Conservation (phyloP, 2,888 invertebrate species). For the Nomada fabriciana region DNA sequence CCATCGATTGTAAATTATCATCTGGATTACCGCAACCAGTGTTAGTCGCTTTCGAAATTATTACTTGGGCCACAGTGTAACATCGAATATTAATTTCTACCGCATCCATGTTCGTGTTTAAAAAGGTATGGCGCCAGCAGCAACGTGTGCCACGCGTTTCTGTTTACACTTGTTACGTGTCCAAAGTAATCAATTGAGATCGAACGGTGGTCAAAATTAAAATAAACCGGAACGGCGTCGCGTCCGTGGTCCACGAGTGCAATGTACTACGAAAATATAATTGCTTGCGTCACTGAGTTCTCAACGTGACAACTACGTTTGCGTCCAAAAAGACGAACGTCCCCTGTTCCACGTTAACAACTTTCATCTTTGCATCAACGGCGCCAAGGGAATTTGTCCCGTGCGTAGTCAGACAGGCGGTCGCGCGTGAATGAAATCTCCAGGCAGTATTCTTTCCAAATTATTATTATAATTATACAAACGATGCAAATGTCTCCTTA, state of each 20-base stretch:
- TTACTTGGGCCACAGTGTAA: no score
- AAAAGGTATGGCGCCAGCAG: neutral
- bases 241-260: conserved; percentile 29
- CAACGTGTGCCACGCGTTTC: neutral
- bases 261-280: conserved; percentile 48
- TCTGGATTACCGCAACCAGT: no score
- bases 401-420: neutral
- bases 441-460: neutral
- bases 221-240: conserved; percentile 24
- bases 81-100: no score
- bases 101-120: no score
- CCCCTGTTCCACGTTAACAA: neutral
- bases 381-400: conserved; percentile 4
- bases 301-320: conserved; percentile 5
- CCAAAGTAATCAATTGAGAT: conserved; percentile 37
- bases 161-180: conserved; percentile 31
- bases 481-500: no score
- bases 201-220: conserved; percentile 35
- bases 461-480: no score
- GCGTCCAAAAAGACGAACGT: conserved; percentile 8
- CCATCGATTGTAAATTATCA: no score
- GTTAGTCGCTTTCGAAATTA: no score
- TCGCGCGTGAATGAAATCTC: neutral
- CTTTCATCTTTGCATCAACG: conserved; percentile 30
- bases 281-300: conserved; percentile 33